phyloP scores from a whole-genome alignment of 1,140 invertebrate species.

The Temnothorax longispinosus region DNA sequence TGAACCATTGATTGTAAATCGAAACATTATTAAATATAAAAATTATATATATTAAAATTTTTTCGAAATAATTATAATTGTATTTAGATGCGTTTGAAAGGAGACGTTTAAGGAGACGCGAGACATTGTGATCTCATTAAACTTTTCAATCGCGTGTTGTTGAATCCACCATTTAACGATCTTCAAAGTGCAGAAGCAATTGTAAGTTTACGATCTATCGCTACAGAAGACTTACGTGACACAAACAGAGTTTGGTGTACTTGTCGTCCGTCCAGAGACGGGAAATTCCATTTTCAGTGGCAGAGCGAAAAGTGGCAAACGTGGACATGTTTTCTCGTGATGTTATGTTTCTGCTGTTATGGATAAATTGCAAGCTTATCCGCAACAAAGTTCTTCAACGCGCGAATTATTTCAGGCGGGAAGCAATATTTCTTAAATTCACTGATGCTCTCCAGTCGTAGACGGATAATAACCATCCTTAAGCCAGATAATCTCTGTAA shows the following conservation, averaged over 20 bases:
- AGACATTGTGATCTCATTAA: not conserved
- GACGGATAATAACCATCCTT: slow-evolving; percentile 51
- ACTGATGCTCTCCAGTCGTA: slow-evolving; percentile 32
- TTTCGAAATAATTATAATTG: not conserved
- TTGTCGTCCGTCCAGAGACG: not conserved
- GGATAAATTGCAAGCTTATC: slow-evolving; percentile 51
- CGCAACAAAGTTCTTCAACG: slow-evolving; percentile 48
- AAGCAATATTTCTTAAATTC: slow-evolving; percentile 59
- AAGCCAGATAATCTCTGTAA: slow-evolving; percentile 53
- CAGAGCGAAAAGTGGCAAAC: not conserved
- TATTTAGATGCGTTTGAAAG: not conserved
- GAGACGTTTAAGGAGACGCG: not conserved
- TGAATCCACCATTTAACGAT: not conserved
- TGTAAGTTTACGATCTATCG: not conserved
- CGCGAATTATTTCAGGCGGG: slow-evolving; percentile 47
- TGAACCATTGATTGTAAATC: not conserved
- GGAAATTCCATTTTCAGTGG: slow-evolving; percentile 25
- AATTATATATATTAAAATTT: not conserved
- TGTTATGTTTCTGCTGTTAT: slow-evolving; percentile 13
- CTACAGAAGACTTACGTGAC: not conserved
- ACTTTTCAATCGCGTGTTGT: not conserved
- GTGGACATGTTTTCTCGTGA: not conserved
- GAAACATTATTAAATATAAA: not conserved
- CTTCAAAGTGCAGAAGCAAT: not conserved
- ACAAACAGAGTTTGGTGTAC: not conserved